Conservation (phyloP, 2,888 invertebrate species). For the Geotrupes spiniger region DNA sequence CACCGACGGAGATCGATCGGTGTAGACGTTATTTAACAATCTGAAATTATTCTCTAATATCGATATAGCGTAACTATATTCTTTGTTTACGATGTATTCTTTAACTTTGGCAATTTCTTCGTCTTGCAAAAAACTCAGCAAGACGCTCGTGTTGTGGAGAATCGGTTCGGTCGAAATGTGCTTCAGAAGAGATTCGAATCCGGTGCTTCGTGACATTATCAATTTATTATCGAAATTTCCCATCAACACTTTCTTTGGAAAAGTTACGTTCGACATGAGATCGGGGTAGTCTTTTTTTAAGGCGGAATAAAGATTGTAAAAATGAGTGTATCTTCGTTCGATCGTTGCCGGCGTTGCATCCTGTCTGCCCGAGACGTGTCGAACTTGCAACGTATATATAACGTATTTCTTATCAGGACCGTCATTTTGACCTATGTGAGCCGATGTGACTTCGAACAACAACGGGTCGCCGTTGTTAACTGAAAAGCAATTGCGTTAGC, state of each 20-base stretch:
- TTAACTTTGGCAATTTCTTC: constrained; percentile 62
- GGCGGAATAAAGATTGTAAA: constrained; percentile 61
- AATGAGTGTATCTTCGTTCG: constrained; percentile 71
- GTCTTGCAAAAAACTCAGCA: constrained; percentile 64
- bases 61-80: constrained; percentile 60
- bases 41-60: constrained; percentile 67
- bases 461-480: constrained; percentile 44
- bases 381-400: constrained; percentile 64
- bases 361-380: constrained; percentile 56
- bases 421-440: constrained; percentile 61
- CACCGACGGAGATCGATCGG: constrained; percentile 67
- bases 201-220: constrained; percentile 62
- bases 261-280: constrained; percentile 55
- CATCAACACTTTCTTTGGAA: constrained; percentile 67
- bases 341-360: constrained; percentile 62
- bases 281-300: constrained; percentile 60
- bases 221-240: constrained; percentile 70
- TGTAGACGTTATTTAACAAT: constrained; percentile 63
- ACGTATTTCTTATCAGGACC: constrained; percentile 67
- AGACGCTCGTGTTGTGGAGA: constrained; percentile 57
- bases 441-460: constrained; percentile 65
- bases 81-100: constrained; percentile 56
- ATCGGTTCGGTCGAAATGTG: constrained; percentile 57
- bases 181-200: constrained; percentile 63
- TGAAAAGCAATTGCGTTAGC: too few relatives aligned